A percentile compares a stretch with the other conserved stretches of the same genome.
Conservation (phyloP, 2,888 invertebrate genomes). For the Notocelia uddmanniana region DNA sequence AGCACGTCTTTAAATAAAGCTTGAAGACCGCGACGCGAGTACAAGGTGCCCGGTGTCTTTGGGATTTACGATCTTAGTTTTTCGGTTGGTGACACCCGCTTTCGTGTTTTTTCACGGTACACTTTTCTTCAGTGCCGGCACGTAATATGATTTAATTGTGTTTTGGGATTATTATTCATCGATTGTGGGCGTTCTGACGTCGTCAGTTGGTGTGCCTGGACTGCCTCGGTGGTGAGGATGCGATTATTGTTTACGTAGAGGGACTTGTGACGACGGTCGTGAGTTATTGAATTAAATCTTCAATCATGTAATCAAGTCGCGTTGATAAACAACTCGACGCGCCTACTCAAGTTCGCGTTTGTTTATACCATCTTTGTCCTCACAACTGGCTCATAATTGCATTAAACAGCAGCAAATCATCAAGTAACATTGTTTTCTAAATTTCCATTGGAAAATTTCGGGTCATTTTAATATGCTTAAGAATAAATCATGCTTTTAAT, state of each 20-base stretch:
- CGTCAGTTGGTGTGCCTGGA: conserved; percentile 48
- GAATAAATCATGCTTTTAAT: conserved; percentile 31
- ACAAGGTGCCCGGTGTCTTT: conserved; percentile 62
- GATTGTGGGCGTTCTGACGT: conserved; percentile 60
- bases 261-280: conserved; percentile 48
- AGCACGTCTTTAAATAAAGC: conserved; percentile 71
- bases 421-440: neutral
- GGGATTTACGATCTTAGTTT: conserved; percentile 58
- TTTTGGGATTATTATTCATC: conserved; percentile 63
- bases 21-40: conserved; percentile 59
- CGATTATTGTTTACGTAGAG: conserved; percentile 49
- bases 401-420: conserved; percentile 22
- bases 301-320: conserved; percentile 55
- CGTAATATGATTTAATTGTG: conserved; percentile 65
- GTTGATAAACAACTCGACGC: conserved; percentile 75
- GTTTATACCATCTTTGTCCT: conserved; percentile 60
- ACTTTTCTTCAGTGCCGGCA: conserved; percentile 70
- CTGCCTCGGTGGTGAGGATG: conserved; percentile 20
- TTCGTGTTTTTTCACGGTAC: conserved; percentile 60
- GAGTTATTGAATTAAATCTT: conserved; percentile 48
- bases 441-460: conserved; percentile 15
- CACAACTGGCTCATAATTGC: conserved; percentile 17
- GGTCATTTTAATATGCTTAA: conserved; percentile 1
- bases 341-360: conserved; percentile 65
- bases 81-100: conserved; percentile 57